Evolutionary conservation across 2,797 vertebrate species (phyloP), one percentile per base, ranked within the genome.

Genomic region (Toxotes lorentzi): DNA sequence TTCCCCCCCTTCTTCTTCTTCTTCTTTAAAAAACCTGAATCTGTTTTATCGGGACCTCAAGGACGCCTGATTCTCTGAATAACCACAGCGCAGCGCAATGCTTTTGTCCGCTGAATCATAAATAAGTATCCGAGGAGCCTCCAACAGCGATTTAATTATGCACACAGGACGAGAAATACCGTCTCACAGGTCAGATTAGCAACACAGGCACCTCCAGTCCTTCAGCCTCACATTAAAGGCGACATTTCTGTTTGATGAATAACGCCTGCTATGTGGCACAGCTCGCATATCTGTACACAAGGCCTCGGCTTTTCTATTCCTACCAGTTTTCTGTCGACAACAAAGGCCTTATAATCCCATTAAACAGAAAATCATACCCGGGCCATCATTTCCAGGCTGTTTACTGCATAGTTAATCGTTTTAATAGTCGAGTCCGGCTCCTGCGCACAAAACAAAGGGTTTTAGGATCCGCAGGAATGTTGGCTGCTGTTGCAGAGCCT

Each of bases 381-480:
- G 85, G 80, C 76, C 83, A 65, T 86, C 72, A 59, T 81, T 80
- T 61, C 62, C 78, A 87, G 86, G 79, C 87, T 71, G 86, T 90
- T 91, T 89, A 89, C 91, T 93, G 94, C 94, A 93, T 92, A 92
- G 92, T 87, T 91, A 86, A 85, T 89, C 70, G 90, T 91, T 89
- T 85, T 87, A 87, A 86, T 89, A 77, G 86, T 87, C 89, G 84
- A 82, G 87, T 89, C 88, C 88, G 24, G 88, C 85, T 89, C 90
- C 89, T 91, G 91, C 92, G 90, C 88, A 91, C 91, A 92, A 93
- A 92, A 94, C 93, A 94, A 94, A 94, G 92, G 92, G 58, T 88
- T 89, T 89, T 82, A 81, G 88, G 92, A 91, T 92, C 94, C 92
- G 88, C 91, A 93, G 94, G 94, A 94, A 94, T 94, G 94, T 92